Evolutionary conservation across 2,113 vertebrate species (phyloP).

Genomic region (Nannobrachium achirus): DNA sequence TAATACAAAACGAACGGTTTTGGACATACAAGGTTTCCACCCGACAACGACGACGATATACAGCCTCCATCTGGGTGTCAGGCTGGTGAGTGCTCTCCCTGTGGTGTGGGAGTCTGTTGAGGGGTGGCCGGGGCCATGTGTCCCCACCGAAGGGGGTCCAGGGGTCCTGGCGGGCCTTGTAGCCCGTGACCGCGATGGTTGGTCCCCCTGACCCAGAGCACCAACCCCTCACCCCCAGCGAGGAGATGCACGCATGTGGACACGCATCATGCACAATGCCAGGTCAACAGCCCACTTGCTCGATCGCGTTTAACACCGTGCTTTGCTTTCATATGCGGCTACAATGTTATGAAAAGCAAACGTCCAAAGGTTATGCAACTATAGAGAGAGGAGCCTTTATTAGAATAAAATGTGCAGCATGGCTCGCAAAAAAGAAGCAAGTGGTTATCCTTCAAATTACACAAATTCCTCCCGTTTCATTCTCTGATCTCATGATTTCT

Average conservation of each 20-base stretch:
- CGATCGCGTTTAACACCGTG: constrained; percentile 49
- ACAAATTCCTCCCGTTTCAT: not conserved
- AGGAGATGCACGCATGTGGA: constrained; percentile 41
- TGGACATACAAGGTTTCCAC: no score
- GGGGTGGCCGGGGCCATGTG: constrained; percentile 61
- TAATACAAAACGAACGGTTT: no score
- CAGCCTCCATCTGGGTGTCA: constrained; percentile 65
- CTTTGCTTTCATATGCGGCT: constrained; percentile 48
- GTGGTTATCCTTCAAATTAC: not conserved
- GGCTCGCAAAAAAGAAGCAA: not conserved
- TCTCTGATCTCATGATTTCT: no score
- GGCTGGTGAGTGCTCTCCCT: constrained; percentile 60
- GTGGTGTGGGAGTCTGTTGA: constrained; percentile 59
- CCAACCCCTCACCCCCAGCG: constrained; percentile 54
- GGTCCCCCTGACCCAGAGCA: constrained; percentile 55
- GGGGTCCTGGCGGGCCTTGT: constrained; percentile 61
- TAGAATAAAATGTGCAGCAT: not conserved
- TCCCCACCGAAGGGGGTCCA: constrained; percentile 44
- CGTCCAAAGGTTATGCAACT: constrained; percentile 35
- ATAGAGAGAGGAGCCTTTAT: constrained; percentile 22
- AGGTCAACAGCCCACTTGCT: constrained; percentile 57
- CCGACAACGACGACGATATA: constrained; percentile 12
- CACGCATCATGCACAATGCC: constrained; percentile 54
- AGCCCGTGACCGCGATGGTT: constrained; percentile 71
- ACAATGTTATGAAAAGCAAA: constrained; percentile 48